phyloP scores from a whole-genome alignment of 2,797 vertebrate species.

The Silurus lanzhouensis region DNA sequence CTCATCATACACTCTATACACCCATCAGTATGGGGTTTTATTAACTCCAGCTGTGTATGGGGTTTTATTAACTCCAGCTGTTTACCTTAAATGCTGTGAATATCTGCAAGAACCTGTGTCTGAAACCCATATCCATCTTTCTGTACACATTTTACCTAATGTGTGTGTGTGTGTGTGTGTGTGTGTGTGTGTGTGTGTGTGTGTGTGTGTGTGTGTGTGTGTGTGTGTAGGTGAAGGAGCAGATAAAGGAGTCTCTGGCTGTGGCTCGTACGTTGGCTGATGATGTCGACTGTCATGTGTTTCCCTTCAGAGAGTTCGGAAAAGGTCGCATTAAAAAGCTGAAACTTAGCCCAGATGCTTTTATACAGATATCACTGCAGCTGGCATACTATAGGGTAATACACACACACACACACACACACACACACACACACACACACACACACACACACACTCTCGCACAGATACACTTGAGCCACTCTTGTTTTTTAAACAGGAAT shows the following conservation, averaged over 20 bases:
- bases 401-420: background rate
- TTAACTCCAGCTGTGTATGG: too few species aligned
- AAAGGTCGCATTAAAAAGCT: conserved; percentile 74
- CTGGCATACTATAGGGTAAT: conserved; percentile 75
- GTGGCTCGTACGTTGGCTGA: conserved; percentile 68
- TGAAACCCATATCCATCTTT: too few species aligned
- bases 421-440: too few species aligned
- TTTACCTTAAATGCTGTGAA: too few species aligned
- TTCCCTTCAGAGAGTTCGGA: conserved; percentile 76
- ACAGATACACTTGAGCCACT: too few species aligned
- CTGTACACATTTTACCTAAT: background rate
- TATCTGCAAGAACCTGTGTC: too few species aligned
- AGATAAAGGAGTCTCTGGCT: conserved; percentile 66
- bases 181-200: conserved; percentile 1
- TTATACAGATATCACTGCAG: conserved; percentile 75
- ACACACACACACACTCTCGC: too few species aligned
- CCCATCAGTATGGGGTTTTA: too few species aligned
- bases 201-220: conserved; percentile 14
- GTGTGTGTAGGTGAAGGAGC: conserved; percentile 73
- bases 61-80: too few species aligned
- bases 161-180: background rate
- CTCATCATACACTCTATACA: too few species aligned
- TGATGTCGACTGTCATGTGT: conserved; percentile 73
- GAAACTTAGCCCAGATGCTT: conserved; percentile 73
- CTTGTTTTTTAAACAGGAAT: too few species aligned